Evolutionary conservation across 2,888 invertebrate genomes (phyloP).

Genomic region (Eulithis prunata): DNA sequence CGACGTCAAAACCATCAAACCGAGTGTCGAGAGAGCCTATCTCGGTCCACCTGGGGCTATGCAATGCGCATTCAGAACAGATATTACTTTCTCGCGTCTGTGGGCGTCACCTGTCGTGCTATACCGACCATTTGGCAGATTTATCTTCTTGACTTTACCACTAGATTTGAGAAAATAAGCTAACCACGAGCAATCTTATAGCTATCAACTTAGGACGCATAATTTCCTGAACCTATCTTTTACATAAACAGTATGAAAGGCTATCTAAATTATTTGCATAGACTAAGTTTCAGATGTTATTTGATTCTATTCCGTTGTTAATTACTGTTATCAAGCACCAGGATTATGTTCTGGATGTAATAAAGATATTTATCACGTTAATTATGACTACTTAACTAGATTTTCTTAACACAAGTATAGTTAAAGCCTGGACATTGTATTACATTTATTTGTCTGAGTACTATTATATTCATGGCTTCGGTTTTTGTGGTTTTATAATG

Average conservation of each 20-base stretch:
- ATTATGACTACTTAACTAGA: neutral
- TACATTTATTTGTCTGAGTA: neutral
- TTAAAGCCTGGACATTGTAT: neutral
- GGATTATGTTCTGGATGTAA: constrained; percentile 11
- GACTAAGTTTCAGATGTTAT: constrained; percentile 7
- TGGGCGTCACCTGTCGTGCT: constrained; percentile 71
- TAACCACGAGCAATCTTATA: constrained; percentile 11
- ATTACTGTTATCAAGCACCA: constrained; percentile 11
- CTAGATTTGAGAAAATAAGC: constrained; percentile 12
- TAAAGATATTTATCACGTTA: constrained; percentile 11
- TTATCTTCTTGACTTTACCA: constrained; percentile 22
- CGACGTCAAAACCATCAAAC: constrained; percentile 27
- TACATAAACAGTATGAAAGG: constrained; percentile 14
- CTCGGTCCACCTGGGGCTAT: constrained; percentile 31
- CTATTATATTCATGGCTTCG: neutral
- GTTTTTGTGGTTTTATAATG: neutral
- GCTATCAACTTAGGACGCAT: constrained; percentile 14
- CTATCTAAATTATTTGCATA: constrained; percentile 36
- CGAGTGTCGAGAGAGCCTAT: constrained; percentile 22
- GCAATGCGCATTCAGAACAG: constrained; percentile 40
- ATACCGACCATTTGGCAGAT: constrained; percentile 50
- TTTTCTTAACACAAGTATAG: neutral
- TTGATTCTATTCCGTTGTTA: constrained; percentile 4
- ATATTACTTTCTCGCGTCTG: constrained; percentile 64
- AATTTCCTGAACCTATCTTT: constrained; percentile 12